phyloP scores from a whole-genome alignment of 2,113 vertebrate species.

The Pteronura brasiliensis region DNA sequence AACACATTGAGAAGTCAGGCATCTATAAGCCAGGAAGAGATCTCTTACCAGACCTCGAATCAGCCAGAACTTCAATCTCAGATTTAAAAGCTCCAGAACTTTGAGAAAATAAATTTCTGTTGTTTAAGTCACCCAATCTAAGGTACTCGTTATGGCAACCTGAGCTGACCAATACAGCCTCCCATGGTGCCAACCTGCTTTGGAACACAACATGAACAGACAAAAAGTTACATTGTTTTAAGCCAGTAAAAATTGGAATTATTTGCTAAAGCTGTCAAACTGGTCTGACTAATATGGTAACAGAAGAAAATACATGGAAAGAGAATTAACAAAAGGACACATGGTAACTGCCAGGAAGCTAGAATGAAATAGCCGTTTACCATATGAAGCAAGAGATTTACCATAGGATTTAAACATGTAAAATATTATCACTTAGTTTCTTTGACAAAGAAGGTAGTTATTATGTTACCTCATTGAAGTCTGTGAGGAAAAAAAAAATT shows the following conservation, averaged over 20 bases:
- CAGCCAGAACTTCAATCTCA: not conserved
- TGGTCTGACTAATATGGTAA: not conserved
- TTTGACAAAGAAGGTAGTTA: not conserved
- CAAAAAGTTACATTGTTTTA: not conserved
- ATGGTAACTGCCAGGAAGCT: not conserved
- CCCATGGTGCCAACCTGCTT: not conserved
- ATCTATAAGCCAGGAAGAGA: not conserved
- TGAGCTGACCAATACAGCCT: not conserved
- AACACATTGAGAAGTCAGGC: not conserved
- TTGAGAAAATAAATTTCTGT: not conserved
- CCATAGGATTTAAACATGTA: not conserved
- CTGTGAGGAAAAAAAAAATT: not conserved
- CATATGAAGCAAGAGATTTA: not conserved
- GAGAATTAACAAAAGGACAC: not conserved
- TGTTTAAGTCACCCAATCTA: not conserved
- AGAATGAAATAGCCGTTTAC: not conserved
- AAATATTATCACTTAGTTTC: not conserved
- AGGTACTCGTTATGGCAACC: not conserved
- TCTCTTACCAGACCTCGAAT: not conserved
- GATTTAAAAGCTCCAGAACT: not conserved
- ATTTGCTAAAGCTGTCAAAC: not conserved
- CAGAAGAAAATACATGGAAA: not conserved
- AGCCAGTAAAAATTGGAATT: not conserved
- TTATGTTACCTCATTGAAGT: not conserved
- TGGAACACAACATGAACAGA: not conserved